Base-by-base conservation (phyloP, 2,113 vertebrate species). In the Xiphorhynchus elegans region DNA sequence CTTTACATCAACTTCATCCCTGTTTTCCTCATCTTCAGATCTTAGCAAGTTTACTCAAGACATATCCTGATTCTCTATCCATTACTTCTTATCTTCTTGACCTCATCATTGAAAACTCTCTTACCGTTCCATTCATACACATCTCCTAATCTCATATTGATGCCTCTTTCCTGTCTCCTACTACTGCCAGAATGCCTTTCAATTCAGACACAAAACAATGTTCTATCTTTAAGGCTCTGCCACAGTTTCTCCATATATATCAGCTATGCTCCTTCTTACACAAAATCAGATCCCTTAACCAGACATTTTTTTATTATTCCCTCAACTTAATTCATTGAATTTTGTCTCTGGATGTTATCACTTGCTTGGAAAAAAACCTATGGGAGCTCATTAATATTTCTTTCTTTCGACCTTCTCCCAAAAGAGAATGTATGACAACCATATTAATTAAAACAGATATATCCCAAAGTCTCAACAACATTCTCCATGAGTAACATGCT, bases 361-460 rank as follows among this genome's bases (percentile, higher is more conserved):
- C 21, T 89, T 91, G 78, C 74, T 83, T 73, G 39, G 67, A 85
- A 82, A 97, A 72, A 77, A 91, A 89, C 52, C 75, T 84, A 35
- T 15, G 39, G 64, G 53, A 94, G 69, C 68, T 96, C 58, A 95
- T 94, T 93, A 93, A 94, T 92, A 89, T 78, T 69, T 52, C 14
- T 63, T 78, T 89, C 37, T 91, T 92, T 55, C 94, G 49, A 56
- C 49, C 28, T 92, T 89, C 66, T 90, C 80, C 58, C 80, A 67
- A 42, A 92, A 81, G 67, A 89, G 13, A 75, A 92, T 76, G 77
- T 89, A 89, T 86, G 64, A 91, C 86, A 93, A 87, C 2, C 2
- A 53, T 67, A 91, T 81, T 96, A 95, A 95, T 95, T 95, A 95
- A 89, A 91, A 85, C 17, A 80, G 31, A 75, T 52, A 85, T 69